Base-by-base conservation (phyloP, 1,140 invertebrate genomes). In the Thalassaphorura encarpata region DNA sequence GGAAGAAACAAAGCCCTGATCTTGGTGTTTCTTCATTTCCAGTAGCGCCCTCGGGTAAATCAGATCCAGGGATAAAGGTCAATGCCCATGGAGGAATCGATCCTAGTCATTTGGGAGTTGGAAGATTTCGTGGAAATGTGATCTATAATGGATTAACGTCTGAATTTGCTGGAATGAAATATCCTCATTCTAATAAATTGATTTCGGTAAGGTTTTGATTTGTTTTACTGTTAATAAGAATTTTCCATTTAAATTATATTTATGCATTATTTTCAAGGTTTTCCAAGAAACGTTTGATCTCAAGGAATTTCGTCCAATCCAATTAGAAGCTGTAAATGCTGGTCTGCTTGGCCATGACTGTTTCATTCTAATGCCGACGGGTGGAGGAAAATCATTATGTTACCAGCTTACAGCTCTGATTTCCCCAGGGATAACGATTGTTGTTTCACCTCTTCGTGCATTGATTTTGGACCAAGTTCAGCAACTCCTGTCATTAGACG, bases 341-440 rank as follows among this genome's bases (percentile, higher is more conserved):
- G 83, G 87, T 1, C 64, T 98, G 42, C 72, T 92, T 3, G 81
- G 83, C 2, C 78, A 88, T 67, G 93, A 99, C 71, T 88, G 87
- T 64, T 94, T 99, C 69, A 82, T 99, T 3, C 77, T 98, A 0
- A 99, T 98, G 95, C 95, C 95, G 15, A 99, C 95, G 43, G 96
- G 94, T 27, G 93, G 92, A 60, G 96, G 96, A 62, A 99, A 99
- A 76, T 95, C 89, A 39, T 72, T 99, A 16, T 96, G 93, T 66
- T 99, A 97, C 74, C 96, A 99, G 73, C 74, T 92, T 21, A 84
- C 86, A 1, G 83, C 85, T 0, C 67, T 87, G 36, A 62, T 88
- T 18, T 76, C 77, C 1, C 72, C 75, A 21, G 88, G 89, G 4
- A 77, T 96, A 0, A 92, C 91, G 0, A 79, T 98, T 53, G 94